These are phyloP conservation scores for Sarcophaga peregrina DNA, from an alignment of 1,140 invertebrate species.

Conservation along the genomic window DNA sequence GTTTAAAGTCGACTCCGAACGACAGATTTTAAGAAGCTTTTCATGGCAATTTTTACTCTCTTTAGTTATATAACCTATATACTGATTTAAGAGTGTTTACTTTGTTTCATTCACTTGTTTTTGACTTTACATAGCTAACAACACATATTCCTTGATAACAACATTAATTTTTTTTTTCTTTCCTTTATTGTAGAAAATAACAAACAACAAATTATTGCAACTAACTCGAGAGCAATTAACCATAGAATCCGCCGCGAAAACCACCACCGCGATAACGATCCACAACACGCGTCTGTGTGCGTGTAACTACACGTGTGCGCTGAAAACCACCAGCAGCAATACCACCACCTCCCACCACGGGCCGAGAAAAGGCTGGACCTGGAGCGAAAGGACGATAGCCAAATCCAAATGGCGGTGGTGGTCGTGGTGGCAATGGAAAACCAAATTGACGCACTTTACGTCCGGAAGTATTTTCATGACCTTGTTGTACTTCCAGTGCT, in stretches of 20 bases:
- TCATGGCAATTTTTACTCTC: too few relatives aligned
- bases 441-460: conserved; percentile 58
- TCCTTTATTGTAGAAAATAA: too few relatives aligned
- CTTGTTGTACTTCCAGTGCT: conserved; percentile 23
- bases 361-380: conserved; percentile 48
- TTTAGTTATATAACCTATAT: too few relatives aligned
- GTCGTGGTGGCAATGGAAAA: conserved; percentile 49
- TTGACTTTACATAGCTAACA: too few relatives aligned
- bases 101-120: too few relatives aligned
- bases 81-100: too few relatives aligned
- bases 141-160: too few relatives aligned
- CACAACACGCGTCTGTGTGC: conserved; percentile 51
- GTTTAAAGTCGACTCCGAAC: too few relatives aligned
- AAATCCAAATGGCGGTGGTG: conserved; percentile 47
- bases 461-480: conserved; percentile 46
- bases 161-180: too few relatives aligned
- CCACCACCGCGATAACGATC: conserved; percentile 52
- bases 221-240: conserved; percentile 45
- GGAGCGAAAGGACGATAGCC: conserved; percentile 46
- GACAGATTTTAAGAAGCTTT: too few relatives aligned
- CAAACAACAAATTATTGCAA: too few relatives aligned
- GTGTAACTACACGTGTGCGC: conserved; percentile 54
- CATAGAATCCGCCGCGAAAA: conserved; percentile 56
- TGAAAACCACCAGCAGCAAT: conserved; percentile 49
- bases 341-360: conserved; percentile 46